These are phyloP conservation scores for Heteromurus nitidus DNA, from an alignment of 2,888 invertebrate species.

Conservation along the genomic window DNA sequence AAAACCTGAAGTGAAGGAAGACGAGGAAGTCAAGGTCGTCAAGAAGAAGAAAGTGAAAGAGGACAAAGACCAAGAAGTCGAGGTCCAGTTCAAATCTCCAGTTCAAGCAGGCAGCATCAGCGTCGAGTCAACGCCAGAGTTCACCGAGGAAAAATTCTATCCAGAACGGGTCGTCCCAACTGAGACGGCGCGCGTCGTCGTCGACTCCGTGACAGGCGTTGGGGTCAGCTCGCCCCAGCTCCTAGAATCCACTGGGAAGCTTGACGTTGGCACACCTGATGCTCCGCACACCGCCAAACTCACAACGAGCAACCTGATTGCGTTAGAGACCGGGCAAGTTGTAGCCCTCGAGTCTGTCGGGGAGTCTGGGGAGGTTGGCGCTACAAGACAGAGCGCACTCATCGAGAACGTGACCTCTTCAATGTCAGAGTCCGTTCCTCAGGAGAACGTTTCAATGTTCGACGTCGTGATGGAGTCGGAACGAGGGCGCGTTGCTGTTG, in stretches of 20 bases:
- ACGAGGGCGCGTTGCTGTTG: neutral
- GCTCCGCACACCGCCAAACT: neutral
- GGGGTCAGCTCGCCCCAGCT: neutral
- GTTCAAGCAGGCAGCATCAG: neutral
- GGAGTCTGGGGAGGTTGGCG: neutral
- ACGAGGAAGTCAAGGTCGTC: neutral
- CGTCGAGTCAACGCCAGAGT: constrained; percentile 77
- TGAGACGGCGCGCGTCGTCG: constrained; percentile 79
- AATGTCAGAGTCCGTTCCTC: neutral
- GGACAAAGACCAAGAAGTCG: neutral
- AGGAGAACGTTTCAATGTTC: neutral
- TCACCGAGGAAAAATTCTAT: constrained; percentile 85
- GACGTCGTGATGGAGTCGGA: neutral
- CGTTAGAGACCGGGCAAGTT: neutral
- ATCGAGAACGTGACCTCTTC: neutral
- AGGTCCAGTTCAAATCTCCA: constrained; percentile 10
- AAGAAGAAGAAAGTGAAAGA: constrained; percentile 23
- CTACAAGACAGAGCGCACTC: neutral
- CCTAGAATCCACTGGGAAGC: neutral
- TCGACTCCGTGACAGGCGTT: neutral
- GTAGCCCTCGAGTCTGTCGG: neutral
- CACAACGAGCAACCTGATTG: neutral
- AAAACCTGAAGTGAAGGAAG: neutral
- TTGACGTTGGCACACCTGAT: neutral
- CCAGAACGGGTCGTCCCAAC: constrained; percentile 87